Base-by-base conservation (phyloP, 2,888 invertebrate genomes). In the Copidosoma aretas region DNA sequence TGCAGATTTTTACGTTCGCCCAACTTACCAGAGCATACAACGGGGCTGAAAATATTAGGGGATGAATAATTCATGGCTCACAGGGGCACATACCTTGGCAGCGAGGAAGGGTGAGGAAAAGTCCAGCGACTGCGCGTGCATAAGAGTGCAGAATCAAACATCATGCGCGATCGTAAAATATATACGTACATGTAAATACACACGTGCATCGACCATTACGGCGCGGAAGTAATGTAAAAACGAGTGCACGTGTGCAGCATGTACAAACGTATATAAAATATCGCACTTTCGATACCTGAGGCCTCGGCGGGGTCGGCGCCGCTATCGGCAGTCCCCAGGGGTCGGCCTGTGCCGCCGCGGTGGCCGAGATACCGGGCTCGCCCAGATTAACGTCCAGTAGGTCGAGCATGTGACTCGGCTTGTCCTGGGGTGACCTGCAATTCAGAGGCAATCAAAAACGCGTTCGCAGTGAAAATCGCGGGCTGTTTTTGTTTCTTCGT, bases 331-430 rank as follows among this genome's bases (percentile, higher is more conserved):
- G 86, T 39, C 90, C 91, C 94, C 94, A 94, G 4, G 93, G 92
- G 86, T 94, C 93, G 71, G 81, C 85, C 70, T 81, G 86, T 12
- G 15, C 43, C 73, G 86, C 84, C 73, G 61, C 65, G 12, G 61
- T 10, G 19, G 56, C 86, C 19, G 87, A 84, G 74, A 87, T 86
- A 74, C 87, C 86, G n/a, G 87, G 85, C 71, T 86, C 88, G 10
- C 90, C 90, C 78, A 94, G 86, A 82, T 89, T 91, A 73, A 94
- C 93, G 81, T 94, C 95, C 77, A 95, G 84, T 79, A 95, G 86
- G 85, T 95, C 95, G 70, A 94, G 86, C 84, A 95, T 87, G 83
- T 93, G 93, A 75, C 92, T 92, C 73, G 85, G 87, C 69, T 81
- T 83, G 41, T 78, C 72, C 69, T 79, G 79, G 24, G 81, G 82